Base-by-base conservation (phyloP, 2,797 vertebrate species). In the Poecilia wingei region DNA sequence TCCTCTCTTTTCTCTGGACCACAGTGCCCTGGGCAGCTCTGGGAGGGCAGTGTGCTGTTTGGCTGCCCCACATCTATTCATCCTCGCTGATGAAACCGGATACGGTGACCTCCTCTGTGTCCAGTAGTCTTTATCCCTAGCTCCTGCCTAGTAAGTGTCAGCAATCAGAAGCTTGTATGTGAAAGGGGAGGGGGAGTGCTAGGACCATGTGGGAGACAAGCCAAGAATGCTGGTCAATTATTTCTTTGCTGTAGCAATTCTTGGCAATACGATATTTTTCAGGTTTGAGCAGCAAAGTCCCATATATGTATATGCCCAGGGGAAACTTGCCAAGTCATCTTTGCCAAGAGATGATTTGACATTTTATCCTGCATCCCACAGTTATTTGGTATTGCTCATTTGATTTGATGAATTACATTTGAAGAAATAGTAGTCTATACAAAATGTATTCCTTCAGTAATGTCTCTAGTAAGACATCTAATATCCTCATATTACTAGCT, bases 91-190 rank as follows among this genome's bases (percentile, higher is more conserved):
- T 92, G 93, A 93, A 94, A 95, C 46, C 12, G 84, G 90, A 94
- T 91, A 92, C 85, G 80, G 87, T 88, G 89, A 93, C 92, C 91
- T 90, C 88, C 86, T 92, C 88, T 90, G 84, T 91, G 93, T 93
- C 90, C 89, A 68, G 88, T 72, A 80, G 90, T 85, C 91, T 86
- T 86, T 75, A 79, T 89, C 86, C 86, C 83, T 83, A 85, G 82
- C 86, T 91, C 87, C 86, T 87, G 88, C 89, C 89, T 91, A 76
- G 71, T 89, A 82, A 82, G 86, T 87, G 89, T 90, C 84, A 88
- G 86, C 82, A 89, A 88, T 88, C 66, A 39, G 86, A 78, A 85
- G 79, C 84, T 78, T 77, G 69, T 13, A 78, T 74, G 68, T 70
- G 72, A 55, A 61, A 61, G 41, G 72, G 57, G n/a, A 13, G 74